Percentiles rank a stretch among this genome's conserved stretches.
Conservation (phyloP, 53 echinoderm and acorn worm genomes). For the Apostichopus leukothele region DNA sequence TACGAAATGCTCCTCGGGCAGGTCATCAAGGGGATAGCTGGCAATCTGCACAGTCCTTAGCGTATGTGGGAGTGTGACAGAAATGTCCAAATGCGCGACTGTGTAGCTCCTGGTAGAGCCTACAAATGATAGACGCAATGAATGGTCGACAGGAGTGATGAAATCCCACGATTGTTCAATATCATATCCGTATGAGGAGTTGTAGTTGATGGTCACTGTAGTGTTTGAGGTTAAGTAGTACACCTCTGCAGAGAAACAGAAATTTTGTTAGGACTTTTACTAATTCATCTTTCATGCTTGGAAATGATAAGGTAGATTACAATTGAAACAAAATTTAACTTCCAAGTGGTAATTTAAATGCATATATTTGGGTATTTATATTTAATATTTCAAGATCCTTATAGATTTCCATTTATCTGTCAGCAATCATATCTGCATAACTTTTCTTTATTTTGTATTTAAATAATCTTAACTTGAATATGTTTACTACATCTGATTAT, state of each 20-base stretch:
- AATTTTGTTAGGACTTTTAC: too few species aligned
- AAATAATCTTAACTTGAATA: too few species aligned
- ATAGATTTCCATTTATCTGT: too few species aligned
- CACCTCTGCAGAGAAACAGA: not conserved
- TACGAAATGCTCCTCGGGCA: not conserved
- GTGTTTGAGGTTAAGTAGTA: not conserved
- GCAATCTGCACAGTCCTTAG: not conserved
- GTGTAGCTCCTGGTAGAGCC: not conserved
- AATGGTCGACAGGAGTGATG: not conserved
- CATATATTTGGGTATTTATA: too few species aligned
- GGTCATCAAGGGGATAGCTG: not conserved
- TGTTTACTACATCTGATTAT: too few species aligned
- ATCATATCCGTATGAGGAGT: not conserved
- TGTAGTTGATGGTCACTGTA: not conserved
- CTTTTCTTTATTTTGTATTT: too few species aligned
- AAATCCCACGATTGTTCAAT: not conserved
- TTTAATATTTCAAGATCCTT: too few species aligned
- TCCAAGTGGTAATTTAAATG: too few species aligned
- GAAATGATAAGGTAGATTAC: too few species aligned
- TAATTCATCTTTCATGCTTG: too few species aligned
- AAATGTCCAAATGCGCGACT: not conserved
- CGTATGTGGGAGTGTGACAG: not conserved
- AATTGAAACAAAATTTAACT: too few species aligned
- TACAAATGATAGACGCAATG: not conserved
- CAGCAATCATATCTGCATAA: too few species aligned